These are phyloP conservation scores for Aptenodytes patagonicus DNA, from an alignment of 2,113 vertebrate species.

Conservation along the genomic window DNA sequence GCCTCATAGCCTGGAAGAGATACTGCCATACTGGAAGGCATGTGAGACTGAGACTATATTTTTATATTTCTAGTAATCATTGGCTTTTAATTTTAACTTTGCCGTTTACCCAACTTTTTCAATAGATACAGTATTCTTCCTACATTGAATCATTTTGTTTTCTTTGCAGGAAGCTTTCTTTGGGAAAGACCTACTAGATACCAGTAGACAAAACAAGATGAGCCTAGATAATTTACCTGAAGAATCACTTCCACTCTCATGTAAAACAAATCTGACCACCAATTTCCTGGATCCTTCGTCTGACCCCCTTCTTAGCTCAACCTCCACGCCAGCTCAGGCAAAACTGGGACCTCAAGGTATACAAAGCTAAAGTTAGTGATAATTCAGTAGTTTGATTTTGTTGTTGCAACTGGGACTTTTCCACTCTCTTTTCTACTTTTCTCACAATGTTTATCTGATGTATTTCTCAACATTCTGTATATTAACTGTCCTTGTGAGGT, in stretches of 20 bases:
- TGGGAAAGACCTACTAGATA: constrained; percentile 90
- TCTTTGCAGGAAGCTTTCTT: constrained; percentile 92
- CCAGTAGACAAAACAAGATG: constrained; percentile 80
- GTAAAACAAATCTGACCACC: constrained; percentile 70
- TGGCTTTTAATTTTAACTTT: not conserved
- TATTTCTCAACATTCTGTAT: not conserved
- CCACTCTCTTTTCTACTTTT: not conserved
- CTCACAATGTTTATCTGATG: not conserved
- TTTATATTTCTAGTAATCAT: not conserved
- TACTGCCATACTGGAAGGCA: not conserved
- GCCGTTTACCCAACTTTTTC: not conserved
- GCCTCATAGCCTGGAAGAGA: not conserved
- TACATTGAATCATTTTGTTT: not conserved
- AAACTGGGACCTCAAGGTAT: constrained; percentile 84
- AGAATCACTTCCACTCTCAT: constrained; percentile 75
- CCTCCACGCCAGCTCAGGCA: constrained; percentile 71
- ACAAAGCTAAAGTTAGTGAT: constrained; percentile 13
- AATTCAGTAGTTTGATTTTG: not conserved
- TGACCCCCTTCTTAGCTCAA: constrained; percentile 79
- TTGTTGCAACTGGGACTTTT: not conserved
- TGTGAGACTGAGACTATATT: not conserved
- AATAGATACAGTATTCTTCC: not conserved
- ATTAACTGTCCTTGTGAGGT: not conserved
- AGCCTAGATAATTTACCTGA: constrained; percentile 81
- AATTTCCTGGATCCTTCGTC: constrained; percentile 79